Evolutionary conservation across 2,888 invertebrate genomes (phyloP).

Genomic region (Petrolisthes manimaculis): DNA sequence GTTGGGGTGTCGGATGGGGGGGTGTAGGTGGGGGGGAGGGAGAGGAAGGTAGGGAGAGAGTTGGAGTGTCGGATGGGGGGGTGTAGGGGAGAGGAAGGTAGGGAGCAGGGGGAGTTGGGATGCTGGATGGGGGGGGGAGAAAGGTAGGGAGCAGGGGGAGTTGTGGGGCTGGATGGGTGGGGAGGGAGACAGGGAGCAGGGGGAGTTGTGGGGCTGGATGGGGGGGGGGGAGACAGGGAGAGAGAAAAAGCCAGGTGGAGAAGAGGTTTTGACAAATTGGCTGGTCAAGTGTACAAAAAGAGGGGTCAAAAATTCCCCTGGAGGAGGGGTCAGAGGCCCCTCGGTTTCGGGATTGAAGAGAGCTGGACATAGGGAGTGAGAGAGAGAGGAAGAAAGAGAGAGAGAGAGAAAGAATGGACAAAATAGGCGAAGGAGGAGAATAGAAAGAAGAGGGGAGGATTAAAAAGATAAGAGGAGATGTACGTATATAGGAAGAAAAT

Average conservation of each 20-base stretch:
- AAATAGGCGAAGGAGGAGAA: neutral
- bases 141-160: neutral
- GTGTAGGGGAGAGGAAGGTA: too few relatives aligned
- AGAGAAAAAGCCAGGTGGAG: neutral
- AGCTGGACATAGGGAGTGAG: neutral
- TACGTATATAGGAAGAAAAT: neutral
- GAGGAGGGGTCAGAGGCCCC: conserved; percentile 45
- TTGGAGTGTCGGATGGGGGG: too few relatives aligned
- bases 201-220: neutral
- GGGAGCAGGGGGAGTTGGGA: too few relatives aligned
- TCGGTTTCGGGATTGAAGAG: conserved; percentile 20
- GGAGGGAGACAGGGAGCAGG: neutral
- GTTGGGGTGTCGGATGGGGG: neutral
- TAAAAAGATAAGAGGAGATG: neutral
- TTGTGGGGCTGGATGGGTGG: too few relatives aligned
- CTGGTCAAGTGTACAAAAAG: conserved; percentile 35
- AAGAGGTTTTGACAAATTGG: conserved; percentile 39
- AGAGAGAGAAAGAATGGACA: neutral
- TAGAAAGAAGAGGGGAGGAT: neutral
- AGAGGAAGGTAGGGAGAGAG: too few relatives aligned
- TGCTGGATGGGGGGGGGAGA: too few relatives aligned
- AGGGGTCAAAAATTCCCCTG: conserved; percentile 27
- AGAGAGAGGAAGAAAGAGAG: neutral
- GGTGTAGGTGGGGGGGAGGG: too few relatives aligned
- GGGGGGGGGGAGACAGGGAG: neutral